Evolutionary conservation across 2,113 vertebrate species (phyloP).

Genomic region (Irena cyanogastra): DNA sequence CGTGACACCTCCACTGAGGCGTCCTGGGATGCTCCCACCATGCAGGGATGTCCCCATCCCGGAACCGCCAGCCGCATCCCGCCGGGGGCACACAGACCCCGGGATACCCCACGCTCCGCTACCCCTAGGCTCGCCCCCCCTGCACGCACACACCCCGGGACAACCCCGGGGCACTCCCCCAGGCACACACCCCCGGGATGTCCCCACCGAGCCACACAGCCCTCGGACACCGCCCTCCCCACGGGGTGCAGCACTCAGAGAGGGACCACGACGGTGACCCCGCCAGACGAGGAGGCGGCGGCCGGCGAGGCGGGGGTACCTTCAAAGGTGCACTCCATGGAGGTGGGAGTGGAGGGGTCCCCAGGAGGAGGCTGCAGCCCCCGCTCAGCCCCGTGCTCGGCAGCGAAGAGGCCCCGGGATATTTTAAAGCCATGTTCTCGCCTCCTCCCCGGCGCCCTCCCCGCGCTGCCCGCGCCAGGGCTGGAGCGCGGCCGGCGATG

Average conservation of each 20-base stretch:
- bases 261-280: neutral
- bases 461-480: neutral
- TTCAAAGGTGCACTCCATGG: constrained; percentile 45
- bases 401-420: neutral
- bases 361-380: neutral
- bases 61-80: neutral
- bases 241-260: neutral
- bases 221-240: neutral
- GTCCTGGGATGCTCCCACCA: neutral
- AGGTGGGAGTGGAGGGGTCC: neutral
- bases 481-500: constrained; percentile 77
- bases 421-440: neutral
- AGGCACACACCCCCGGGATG: neutral
- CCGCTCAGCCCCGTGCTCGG: neutral
- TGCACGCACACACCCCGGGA: neutral
- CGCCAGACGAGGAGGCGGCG: neutral
- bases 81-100: neutral
- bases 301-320: constrained; percentile 30
- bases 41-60: neutral
- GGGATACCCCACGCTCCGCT: neutral
- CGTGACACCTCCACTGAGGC: neutral
- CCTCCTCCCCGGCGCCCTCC: neutral
- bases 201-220: neutral
- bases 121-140: too few species aligned
- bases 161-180: too few species aligned